Percentiles rank a stretch among this genome's conserved stretches.
Evolutionary conservation across 2,113 vertebrate genomes (phyloP).

Genomic region (Pangasianodon gigas): DNA sequence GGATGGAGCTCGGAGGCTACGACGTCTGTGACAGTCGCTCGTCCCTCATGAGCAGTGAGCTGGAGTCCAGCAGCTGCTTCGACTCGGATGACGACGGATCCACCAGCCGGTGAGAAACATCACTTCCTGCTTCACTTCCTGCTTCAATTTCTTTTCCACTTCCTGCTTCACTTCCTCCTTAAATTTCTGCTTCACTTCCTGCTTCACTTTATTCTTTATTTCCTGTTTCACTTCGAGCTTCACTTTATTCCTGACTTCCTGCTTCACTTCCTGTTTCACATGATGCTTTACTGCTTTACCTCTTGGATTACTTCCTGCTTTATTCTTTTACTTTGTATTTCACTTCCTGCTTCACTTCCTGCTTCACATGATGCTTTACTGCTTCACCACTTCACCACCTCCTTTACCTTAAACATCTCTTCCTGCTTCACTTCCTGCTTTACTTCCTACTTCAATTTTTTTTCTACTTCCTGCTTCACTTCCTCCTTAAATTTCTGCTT

Average conservation of each 20-base stretch:
- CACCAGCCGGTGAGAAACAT: slow-evolving; percentile 85
- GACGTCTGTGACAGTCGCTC: slow-evolving; percentile 91
- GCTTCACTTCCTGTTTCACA: no score
- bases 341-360: no score
- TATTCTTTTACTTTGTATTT: no score
- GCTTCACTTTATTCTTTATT: background rate
- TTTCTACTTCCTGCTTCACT: no score
- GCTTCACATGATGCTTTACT: no score
- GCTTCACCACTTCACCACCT: no score
- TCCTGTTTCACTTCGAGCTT: background rate
- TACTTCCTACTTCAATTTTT: no score
- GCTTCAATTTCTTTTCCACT: background rate
- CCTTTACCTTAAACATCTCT: no score
- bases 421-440: background rate
- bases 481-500: no score
- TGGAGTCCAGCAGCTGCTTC: slow-evolving; percentile 97
- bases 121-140: background rate
- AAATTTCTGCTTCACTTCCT: background rate
- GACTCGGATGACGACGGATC: slow-evolving; percentile 97
- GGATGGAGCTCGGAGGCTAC: slow-evolving; percentile 80
- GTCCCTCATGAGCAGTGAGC: slow-evolving; percentile 96
- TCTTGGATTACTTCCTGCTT: background rate
- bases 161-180: background rate
- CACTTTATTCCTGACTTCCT: background rate
- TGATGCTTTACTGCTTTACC: background rate